These are phyloP conservation scores for Serrognathus titanus DNA, from an alignment of 2,888 invertebrate genomes.

Conservation along the genomic window DNA sequence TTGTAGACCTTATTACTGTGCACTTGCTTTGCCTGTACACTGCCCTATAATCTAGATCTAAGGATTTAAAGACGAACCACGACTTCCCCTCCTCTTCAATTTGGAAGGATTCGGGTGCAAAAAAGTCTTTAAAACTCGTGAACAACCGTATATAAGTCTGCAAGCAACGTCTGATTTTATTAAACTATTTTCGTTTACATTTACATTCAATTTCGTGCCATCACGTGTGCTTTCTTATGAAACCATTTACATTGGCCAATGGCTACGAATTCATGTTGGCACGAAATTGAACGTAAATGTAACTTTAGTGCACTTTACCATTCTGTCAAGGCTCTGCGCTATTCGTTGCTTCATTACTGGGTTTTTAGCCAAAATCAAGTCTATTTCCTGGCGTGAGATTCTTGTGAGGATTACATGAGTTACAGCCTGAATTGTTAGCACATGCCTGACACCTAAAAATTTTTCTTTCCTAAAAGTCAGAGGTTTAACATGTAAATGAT, in stretches of 20 bases:
- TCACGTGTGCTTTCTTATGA: too few species aligned
- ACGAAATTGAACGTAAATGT: too few species aligned
- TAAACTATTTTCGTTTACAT: too few species aligned
- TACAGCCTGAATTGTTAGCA: constrained; percentile 7
- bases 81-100: constrained; percentile 2
- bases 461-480: background rate
- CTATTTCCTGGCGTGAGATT: constrained; percentile 1
- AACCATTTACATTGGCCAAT: too few species aligned
- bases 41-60: constrained; percentile 8
- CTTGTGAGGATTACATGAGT: constrained; percentile 7
- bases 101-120: background rate
- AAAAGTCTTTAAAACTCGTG: constrained; percentile 1
- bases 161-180: background rate
- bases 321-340: too few species aligned
- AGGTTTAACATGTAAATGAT: too few species aligned
- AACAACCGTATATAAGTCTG: constrained; percentile 7
- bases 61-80: constrained; percentile 9
- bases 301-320: background rate
- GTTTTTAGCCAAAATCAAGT: background rate
- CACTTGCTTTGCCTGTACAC: constrained; percentile 5
- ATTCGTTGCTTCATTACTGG: too few species aligned
- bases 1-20: constrained; percentile 6
- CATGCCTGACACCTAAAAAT: constrained; percentile 1
- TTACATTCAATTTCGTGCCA: too few species aligned
- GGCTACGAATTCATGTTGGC: too few species aligned